Evolutionary conservation across 2,888 invertebrate genomes (phyloP), one percentile per base, ranked within the genome.

Genomic region (Ormyrus rosae): DNA sequence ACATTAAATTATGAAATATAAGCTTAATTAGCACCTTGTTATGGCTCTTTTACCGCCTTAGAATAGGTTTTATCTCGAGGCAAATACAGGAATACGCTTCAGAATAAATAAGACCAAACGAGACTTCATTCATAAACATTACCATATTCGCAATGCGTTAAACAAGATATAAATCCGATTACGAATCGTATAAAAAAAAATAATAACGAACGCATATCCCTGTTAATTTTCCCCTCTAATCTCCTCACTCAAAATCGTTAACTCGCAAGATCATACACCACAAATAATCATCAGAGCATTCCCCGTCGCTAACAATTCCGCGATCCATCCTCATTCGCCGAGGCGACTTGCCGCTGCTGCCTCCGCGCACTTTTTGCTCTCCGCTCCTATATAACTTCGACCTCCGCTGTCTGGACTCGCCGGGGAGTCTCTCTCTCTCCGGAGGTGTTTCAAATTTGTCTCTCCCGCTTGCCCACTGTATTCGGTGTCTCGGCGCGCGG

Each of bases 361-460:
- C 7, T 50, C 9, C n/a, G 67, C 51, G 34, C 46, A 56, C 48
- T 10, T 58, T 46, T 48, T 51, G 48, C n/a, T 63, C 34, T 11
- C n/a, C 13, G 10, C 11, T 74, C 10, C 50, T 65, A 19, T 51
- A 6, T 10, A n/a, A n/a, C n/a, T 63, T n/a, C 48, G n/a, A 34
- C 50, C 10, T 61, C n/a, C 1, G 8, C 5, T 46, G 51, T 9
- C 19, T 19, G 19, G 19, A 19, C 56, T 70, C 79, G 19, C 60
- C 56, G 55, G 71, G 71, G 64, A 78, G 74, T 64, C 78, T 51
- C 45, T 19, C 19, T 19, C 19, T 19, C 19, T 19, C 19, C 63
- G 9, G n/a, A 81, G 81, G 81, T 75, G 75, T 81, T 78, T 78
- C 56, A n/a, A 78, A 81, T 81, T 78, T 78, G 81, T 78, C 78